Conservation (phyloP, 2,797 vertebrate genomes). For the Pangasius djambal region DNA sequence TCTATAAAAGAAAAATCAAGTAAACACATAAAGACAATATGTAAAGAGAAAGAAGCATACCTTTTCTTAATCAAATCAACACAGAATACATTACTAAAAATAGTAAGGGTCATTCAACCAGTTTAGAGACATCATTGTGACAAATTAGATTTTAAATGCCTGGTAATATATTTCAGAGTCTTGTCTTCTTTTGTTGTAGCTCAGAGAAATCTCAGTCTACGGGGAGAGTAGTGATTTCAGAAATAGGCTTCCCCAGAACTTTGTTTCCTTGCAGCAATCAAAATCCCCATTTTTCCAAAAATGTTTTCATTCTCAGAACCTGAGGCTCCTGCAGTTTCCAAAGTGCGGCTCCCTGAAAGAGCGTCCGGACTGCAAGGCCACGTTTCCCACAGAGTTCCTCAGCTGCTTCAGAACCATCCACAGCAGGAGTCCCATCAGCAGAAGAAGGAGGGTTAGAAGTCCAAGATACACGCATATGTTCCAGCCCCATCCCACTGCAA, state of each 20-base stretch:
- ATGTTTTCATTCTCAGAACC: conserved; percentile 64
- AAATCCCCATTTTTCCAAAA: not conserved
- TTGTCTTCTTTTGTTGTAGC: not conserved
- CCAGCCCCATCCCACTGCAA: conserved; percentile 84
- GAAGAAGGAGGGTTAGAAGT: conserved; percentile 77
- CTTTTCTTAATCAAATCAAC: not conserved
- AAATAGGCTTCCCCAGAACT: not conserved
- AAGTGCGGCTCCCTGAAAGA: conserved; percentile 78
- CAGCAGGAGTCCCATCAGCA: conserved; percentile 84
- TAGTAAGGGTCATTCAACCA: no score
- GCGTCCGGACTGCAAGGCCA: conserved; percentile 73
- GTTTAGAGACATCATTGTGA: not conserved
- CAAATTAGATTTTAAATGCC: no score
- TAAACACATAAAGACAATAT: not conserved
- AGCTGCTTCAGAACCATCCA: conserved; percentile 89
- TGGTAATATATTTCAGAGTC: not conserved
- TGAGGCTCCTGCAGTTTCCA: conserved; percentile 69
- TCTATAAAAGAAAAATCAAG: not conserved
- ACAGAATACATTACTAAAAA: not conserved
- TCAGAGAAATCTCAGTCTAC: conserved; percentile 15
- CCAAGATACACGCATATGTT: conserved; percentile 87
- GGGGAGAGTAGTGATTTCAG: not conserved
- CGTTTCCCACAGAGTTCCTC: conserved; percentile 81
- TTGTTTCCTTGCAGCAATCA: not conserved
- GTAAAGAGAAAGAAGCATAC: not conserved